phyloP scores from a whole-genome alignment of 2,113 vertebrate species.

The Drymodes brunneopygia region DNA sequence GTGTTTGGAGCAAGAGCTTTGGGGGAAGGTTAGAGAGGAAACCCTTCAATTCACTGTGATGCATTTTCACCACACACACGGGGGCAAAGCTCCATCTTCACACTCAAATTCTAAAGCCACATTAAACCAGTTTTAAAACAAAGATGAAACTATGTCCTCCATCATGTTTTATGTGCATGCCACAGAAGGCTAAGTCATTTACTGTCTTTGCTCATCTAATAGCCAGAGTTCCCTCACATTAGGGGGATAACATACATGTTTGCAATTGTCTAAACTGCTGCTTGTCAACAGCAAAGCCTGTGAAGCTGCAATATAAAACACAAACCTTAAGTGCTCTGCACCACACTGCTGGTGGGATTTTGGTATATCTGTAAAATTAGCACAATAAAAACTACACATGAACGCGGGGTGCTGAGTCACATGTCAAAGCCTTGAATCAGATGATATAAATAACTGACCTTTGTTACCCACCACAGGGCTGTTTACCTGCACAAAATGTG shows the following conservation, averaged over 20 bases:
- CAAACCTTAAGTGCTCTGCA: neutral
- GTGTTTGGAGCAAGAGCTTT: neutral
- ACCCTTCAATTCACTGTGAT: neutral
- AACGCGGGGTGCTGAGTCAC: neutral
- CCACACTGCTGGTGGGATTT: neutral
- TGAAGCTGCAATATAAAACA: neutral
- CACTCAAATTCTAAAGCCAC: neutral
- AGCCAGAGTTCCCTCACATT: neutral
- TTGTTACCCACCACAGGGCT: neutral
- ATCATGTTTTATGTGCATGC: neutral
- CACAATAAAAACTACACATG: neutral
- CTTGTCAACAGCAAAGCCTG: neutral
- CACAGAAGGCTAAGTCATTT: neutral
- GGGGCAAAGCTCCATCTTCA: neutral
- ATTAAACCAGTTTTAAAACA: neutral
- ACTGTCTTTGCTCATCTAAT: neutral
- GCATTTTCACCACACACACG: neutral
- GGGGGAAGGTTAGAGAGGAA: neutral
- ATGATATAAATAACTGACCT: neutral
- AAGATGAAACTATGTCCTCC: neutral
- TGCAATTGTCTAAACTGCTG: neutral
- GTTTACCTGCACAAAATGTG: neutral
- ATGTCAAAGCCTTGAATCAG: neutral
- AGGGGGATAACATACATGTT: neutral
- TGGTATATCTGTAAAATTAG: neutral